Evolutionary conservation across 2,113 vertebrate genomes (phyloP).

Genomic region (Cygnus atratus): DNA sequence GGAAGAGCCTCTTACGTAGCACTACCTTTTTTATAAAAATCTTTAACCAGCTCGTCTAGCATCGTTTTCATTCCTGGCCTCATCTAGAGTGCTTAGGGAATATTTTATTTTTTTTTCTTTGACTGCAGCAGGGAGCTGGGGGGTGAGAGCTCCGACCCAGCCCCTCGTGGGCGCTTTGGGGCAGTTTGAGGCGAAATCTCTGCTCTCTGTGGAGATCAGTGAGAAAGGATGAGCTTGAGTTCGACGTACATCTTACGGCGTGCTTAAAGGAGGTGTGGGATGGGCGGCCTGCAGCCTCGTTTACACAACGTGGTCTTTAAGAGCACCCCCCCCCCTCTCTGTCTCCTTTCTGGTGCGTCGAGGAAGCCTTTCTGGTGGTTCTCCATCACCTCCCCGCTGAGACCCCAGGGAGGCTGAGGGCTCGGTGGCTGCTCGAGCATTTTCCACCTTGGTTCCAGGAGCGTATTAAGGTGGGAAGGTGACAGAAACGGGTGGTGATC

Average conservation of each 20-base stretch:
- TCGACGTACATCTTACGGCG: background rate
- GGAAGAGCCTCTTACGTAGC: fast-evolving
- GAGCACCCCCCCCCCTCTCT: background rate
- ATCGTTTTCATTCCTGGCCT: background rate
- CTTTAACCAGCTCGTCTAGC: background rate
- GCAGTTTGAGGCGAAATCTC: background rate
- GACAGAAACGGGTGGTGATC: background rate
- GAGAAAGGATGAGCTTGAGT: too few species aligned
- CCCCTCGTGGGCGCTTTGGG: background rate
- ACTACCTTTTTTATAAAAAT: too few species aligned
- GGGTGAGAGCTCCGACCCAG: background rate
- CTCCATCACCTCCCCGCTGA: fast-evolving
- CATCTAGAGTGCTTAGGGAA: background rate
- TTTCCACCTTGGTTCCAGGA: background rate
- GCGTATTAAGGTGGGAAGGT: background rate
- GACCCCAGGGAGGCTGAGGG: background rate
- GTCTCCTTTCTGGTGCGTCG: too few species aligned
- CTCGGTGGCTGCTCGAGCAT: fast-evolving
- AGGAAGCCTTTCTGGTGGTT: background rate
- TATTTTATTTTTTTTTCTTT: background rate
- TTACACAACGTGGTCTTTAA: background rate
- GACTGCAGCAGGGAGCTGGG: background rate
- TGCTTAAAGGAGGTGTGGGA: background rate
- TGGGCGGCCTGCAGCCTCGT: background rate
- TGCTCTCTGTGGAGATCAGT: background rate